Evolutionary conservation across 2,888 invertebrate genomes (phyloP).

Genomic region (Poecilus cupreus): DNA sequence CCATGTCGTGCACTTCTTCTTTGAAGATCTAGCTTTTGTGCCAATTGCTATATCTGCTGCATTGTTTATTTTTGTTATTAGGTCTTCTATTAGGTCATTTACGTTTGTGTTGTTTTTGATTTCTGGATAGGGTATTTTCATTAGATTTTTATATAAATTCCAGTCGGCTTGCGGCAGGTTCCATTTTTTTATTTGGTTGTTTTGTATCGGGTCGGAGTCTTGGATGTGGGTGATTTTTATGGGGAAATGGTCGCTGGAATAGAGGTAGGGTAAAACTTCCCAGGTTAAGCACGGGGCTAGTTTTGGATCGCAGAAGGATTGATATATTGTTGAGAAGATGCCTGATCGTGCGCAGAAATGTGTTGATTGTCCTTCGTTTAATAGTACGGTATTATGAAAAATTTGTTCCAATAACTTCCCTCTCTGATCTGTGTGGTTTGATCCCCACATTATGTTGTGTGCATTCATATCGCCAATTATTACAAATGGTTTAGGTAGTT

Average conservation of each 20-base stretch:
- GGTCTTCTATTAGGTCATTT: not conserved
- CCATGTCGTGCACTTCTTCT: not conserved
- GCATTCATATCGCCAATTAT: conserved; percentile 49
- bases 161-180: not conserved
- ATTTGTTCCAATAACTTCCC: conserved; percentile 6
- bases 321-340: conserved; percentile 23
- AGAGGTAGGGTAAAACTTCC: conserved; percentile 2
- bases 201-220: not conserved
- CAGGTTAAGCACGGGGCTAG: not conserved
- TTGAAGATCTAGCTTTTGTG: not conserved
- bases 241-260: conserved; percentile 26
- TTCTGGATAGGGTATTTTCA: not conserved
- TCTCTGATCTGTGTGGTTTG: not conserved
- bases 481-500: conserved; percentile 12
- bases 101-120: not conserved
- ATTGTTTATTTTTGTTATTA: not conserved
- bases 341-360: conserved; percentile 16
- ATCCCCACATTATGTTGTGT: conserved; percentile 36
- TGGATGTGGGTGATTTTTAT: not conserved
- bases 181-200: not conserved
- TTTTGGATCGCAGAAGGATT: conserved; percentile 27
- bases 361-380: not conserved
- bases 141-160: not conserved
- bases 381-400: not conserved
- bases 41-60: conserved; percentile 2